These are phyloP conservation scores for Sula dactylatra DNA, from an alignment of 2,113 vertebrate genomes.

Conservation along the genomic window DNA sequence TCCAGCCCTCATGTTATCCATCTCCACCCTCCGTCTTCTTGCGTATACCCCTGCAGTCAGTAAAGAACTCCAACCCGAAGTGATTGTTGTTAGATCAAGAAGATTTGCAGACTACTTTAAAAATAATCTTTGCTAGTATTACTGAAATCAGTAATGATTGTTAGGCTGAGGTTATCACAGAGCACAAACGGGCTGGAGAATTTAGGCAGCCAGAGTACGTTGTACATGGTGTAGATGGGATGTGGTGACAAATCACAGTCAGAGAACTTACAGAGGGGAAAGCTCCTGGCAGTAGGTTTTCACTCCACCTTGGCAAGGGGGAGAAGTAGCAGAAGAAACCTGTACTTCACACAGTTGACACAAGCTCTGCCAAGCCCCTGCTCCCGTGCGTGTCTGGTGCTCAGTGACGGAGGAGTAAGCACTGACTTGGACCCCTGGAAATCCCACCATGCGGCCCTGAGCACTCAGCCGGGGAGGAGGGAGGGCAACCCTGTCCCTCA, in stretches of 20 bases:
- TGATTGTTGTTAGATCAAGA: fast-evolving
- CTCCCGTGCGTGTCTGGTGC: fast-evolving
- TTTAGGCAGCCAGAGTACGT: neutral
- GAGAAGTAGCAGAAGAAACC: neutral
- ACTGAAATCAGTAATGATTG: neutral
- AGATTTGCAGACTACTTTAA: neutral
- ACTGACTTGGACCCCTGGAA: neutral
- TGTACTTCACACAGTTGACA: fast-evolving
- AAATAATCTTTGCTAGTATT: neutral
- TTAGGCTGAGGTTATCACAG: neutral
- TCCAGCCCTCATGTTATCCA: neutral
- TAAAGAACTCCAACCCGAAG: neutral
- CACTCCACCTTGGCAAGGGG: neutral
- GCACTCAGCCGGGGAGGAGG: neutral
- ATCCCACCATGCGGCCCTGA: neutral
- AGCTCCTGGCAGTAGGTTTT: neutral
- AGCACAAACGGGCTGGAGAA: fast-evolving
- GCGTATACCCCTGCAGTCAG: neutral
- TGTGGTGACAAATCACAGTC: neutral
- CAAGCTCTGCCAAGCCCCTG: neutral
- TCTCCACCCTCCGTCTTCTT: neutral
- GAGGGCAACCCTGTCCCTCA: neutral
- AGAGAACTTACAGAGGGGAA: neutral
- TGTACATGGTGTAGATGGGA: neutral
- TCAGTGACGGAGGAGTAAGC: neutral